Base-by-base conservation (phyloP, 2,797 vertebrate genomes). In the Crenuchus spilurus region DNA sequence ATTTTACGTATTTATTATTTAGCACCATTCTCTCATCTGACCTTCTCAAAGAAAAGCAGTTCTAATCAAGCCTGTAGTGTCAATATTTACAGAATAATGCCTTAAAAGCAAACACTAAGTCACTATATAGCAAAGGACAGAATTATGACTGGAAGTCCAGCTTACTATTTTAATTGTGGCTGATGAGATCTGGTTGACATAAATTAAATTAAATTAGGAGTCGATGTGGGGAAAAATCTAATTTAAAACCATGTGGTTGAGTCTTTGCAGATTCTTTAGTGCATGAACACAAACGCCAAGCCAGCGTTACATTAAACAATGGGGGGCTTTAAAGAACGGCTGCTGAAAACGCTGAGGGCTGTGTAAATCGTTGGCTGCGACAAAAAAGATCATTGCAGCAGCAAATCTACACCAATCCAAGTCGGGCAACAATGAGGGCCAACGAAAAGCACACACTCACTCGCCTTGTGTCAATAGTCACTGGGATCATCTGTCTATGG, bases 301-400 rank as follows among this genome's bases (percentile, higher is more conserved):
- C 57, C 75, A 78, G 78, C 74, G 6, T 46, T 55, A 62, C 14
- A 13, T 55, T n/a, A 33, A 71, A 83, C 82, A 83, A 83, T 81
- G 65, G 73, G 26, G 42, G 77, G 79, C 68, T 78, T 83, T 82
- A 70, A 70, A 44, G 49, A 39, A 51, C 37, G n/a, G 31, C 7
- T 7, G 3, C 30, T 70, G 44, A 39, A 80, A 75, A 63, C 74
- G 66, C 80, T 76, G 74, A 77, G 65, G n/a, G 76, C 78, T 72
- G 69, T 78, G 71, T 62, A 80, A 79, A 82, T 79, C 69, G 74
- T 75, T 80, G 42, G 48, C 10, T 0, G 18, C 33, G 44, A 70
- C 52, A 28, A 76, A 80, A 79, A 78, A 80, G 68, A 69, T 66
- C 76, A 72, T 85, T 82, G 70, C 70, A 71, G 26, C 78, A 82